A percentile compares a stretch with the other conserved stretches of the same genome.
Conservation (phyloP, 2,797 vertebrate species). For the Pangasius mekongensis region DNA sequence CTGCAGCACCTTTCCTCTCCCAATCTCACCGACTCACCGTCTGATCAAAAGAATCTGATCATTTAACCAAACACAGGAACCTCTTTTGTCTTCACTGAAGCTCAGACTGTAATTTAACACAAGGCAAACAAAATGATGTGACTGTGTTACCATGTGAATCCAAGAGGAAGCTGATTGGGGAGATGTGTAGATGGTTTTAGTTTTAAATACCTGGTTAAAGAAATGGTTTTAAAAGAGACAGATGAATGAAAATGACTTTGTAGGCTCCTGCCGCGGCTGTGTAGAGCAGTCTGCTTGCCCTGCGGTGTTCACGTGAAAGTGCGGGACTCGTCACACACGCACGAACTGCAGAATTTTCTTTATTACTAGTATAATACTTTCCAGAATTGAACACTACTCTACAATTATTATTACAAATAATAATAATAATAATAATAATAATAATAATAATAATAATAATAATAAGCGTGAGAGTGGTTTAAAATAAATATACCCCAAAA, state of each 20-base stretch:
- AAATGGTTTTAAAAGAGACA: not conserved
- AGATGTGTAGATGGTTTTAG: not conserved
- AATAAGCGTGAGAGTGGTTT: not conserved
- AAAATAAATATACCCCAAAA: not conserved
- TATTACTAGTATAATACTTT: not conserved
- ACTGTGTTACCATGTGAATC: not conserved
- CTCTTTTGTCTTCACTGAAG: too few relatives aligned
- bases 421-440: not conserved
- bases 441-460: not conserved
- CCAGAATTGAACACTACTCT: not conserved
- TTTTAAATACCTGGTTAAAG: not conserved
- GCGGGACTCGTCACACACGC: too few relatives aligned
- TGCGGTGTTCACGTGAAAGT: not conserved
- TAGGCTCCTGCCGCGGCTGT: not conserved
- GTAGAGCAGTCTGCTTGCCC: not conserved
- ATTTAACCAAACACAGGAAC: not conserved
- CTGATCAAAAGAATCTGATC: not conserved
- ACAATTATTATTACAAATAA: not conserved
- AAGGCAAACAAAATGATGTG: not conserved
- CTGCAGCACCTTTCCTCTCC: conserved; percentile 10
- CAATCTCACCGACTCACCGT: not conserved
- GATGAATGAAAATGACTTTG: not conserved
- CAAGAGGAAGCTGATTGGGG: not conserved
- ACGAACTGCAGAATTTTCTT: not conserved
- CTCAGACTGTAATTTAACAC: not conserved